Evolutionary conservation across 2,888 invertebrate genomes (phyloP).

Genomic region (Standfussiana lucernea): DNA sequence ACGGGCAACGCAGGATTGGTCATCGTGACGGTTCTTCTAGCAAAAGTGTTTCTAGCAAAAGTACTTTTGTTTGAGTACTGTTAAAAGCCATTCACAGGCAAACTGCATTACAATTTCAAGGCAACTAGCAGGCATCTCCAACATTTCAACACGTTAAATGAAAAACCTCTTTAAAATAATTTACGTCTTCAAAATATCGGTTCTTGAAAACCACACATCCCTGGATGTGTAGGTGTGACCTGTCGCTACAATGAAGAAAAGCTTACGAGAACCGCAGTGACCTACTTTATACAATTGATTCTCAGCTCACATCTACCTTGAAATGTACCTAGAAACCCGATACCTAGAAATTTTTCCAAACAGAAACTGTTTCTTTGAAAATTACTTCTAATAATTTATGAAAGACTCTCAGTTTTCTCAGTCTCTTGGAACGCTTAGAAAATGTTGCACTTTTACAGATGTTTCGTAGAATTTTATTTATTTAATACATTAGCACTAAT

Average conservation of each 20-base stretch:
- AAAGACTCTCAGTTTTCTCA: background rate
- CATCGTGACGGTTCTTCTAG: background rate
- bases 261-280: constrained; percentile 52
- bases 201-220: background rate
- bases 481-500: too few relatives aligned
- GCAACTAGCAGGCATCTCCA: background rate
- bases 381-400: constrained; percentile 14
- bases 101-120: background rate
- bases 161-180: background rate
- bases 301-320: constrained; percentile 39
- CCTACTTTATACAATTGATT: constrained; percentile 59
- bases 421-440: background rate
- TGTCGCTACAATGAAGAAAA: constrained; percentile 34
- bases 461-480: background rate
- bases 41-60: background rate
- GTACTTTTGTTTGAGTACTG: background rate
- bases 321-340: too few relatives aligned
- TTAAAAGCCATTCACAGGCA: background rate
- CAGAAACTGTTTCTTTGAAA: constrained; percentile 29
- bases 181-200: background rate
- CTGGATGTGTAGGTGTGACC: constrained; percentile 16
- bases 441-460: background rate
- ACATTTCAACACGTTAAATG: background rate
- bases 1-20: background rate
- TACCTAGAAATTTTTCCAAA: constrained; percentile 22